Conservation (phyloP, 2,888 invertebrate species). For the Spisula subtruncata region DNA sequence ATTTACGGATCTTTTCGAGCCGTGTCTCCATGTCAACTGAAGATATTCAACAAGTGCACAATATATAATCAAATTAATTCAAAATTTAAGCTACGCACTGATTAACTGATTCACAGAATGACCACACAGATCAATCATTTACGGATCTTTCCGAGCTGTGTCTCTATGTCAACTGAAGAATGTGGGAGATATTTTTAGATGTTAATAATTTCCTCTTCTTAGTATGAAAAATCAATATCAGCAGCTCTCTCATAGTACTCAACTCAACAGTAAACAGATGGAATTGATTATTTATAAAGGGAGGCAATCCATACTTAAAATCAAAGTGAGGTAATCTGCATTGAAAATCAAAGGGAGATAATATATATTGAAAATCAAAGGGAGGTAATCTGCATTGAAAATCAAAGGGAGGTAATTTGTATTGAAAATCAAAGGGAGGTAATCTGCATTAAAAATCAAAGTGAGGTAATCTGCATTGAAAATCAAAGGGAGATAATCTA, state of each 20-base stretch:
- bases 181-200: background rate
- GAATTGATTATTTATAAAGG: background rate
- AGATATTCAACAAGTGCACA: no score
- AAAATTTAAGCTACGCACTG: background rate
- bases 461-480: no score
- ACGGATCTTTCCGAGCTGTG: background rate
- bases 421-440: no score
- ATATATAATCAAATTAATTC: no score
- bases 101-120: background rate
- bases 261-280: conserved; percentile 9
- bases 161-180: conserved; percentile 3
- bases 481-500: no score
- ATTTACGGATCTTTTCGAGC: no score
- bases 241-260: background rate
- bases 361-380: background rate
- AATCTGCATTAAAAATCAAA: no score
- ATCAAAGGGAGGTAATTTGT: no score
- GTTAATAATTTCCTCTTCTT: background rate
- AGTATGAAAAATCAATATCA: conserved; percentile 10
- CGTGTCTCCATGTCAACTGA: no score
- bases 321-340: no score
- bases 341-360: background rate
- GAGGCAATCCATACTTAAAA: no score
- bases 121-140: conserved; percentile 1
- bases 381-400: no score